These are phyloP conservation scores for Rhabdomys pumilio DNA, from an alignment of 2,797 vertebrate genomes.

Conservation along the genomic window DNA sequence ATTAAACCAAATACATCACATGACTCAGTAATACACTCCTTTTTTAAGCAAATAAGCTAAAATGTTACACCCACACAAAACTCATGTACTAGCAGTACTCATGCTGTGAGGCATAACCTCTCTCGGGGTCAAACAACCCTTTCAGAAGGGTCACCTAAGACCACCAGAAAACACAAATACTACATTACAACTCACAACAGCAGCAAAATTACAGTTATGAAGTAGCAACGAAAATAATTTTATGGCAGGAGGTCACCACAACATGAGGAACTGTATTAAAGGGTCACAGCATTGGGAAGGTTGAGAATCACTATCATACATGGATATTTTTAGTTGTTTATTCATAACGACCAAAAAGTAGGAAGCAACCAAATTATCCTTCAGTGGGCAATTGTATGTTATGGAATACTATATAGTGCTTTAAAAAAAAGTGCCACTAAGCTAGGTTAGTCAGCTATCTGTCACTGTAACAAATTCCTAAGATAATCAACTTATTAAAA, in stretches of 20 bases:
- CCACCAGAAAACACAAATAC: not conserved
- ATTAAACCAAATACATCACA: not conserved
- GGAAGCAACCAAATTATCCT: constrained; percentile 36
- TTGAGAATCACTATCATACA: not conserved
- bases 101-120: not conserved
- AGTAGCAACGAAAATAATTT: not conserved
- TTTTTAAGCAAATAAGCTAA: constrained; percentile 9
- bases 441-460: not conserved
- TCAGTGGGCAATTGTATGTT: not conserved
- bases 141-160: not conserved
- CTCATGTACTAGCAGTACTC: not conserved
- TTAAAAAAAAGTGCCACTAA: not conserved
- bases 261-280: not conserved
- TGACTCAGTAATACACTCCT: not conserved
- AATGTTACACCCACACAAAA: not conserved
- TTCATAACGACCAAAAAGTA: not conserved
- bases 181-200: not conserved
- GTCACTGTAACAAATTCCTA: not conserved
- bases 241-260: not conserved
- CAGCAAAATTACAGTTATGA: not conserved
- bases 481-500: not conserved
- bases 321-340: not conserved
- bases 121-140: not conserved
- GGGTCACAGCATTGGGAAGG: not conserved
- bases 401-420: not conserved